A percentile compares a stretch with the other conserved stretches of the same genome.
phyloP scores from a whole-genome alignment of 2,888 invertebrate genomes.

The Atrina japonica region DNA sequence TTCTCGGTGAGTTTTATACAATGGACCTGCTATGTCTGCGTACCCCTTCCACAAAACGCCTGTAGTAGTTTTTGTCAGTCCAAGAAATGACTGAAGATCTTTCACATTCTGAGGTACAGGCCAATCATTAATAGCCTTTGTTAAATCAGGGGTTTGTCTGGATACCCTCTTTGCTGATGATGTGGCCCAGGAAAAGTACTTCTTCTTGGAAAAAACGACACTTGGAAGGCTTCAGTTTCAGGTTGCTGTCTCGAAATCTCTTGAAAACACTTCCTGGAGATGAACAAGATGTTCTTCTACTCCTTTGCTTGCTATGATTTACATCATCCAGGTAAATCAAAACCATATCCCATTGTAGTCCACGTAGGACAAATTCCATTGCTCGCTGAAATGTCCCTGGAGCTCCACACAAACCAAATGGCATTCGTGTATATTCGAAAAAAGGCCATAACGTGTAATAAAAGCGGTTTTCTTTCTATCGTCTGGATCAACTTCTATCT shows the following conservation, averaged over 20 bases:
- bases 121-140: conserved; percentile 3
- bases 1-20: conserved; percentile 10
- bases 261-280: neutral
- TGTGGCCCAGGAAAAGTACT: conserved; percentile 6
- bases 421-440: too few relatives aligned
- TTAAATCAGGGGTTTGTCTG: conserved; percentile 5
- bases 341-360: too few relatives aligned
- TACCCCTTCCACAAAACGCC: conserved; percentile 7
- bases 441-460: too few relatives aligned
- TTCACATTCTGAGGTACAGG: neutral
- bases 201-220: neutral
- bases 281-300: conserved; percentile 3
- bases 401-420: too few relatives aligned
- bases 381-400: too few relatives aligned
- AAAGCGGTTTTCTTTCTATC: conserved; percentile 2
- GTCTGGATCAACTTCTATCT: conserved; percentile 3
- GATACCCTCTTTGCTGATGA: conserved; percentile 7
- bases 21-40: conserved; percentile 1
- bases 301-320: conserved; percentile 6
- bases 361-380: too few relatives aligned
- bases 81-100: too few relatives aligned
- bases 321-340: conserved; percentile 11
- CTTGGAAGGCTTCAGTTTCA: conserved; percentile 5
- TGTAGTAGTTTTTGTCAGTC: conserved; percentile 28
- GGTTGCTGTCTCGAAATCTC: conserved; percentile 1